Base-by-base conservation (phyloP, 1,140 invertebrate species). In the Cydia fagiglandana region DNA sequence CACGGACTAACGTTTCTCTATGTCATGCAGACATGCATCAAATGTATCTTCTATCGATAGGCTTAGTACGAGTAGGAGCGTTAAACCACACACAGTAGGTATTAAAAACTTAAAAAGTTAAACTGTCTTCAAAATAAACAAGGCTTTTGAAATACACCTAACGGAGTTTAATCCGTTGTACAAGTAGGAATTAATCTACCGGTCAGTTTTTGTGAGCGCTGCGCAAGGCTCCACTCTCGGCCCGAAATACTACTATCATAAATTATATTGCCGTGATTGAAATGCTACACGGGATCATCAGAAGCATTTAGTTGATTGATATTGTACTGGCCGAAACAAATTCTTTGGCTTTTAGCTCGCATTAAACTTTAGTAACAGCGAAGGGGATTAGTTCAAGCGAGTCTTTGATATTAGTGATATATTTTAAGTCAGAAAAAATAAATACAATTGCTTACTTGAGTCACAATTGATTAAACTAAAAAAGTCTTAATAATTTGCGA, bases 301-400 rank as follows among this genome's bases (percentile, higher is more conserved):
- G 50, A 24, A 61, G 56, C 20, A 61, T 61, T 61, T 61, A 61
- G 7, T 24, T 61, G 56, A 61, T 61, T 56, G n/a, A 61, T 61
- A 61, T 61, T 10, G 20, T 61, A 61, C 2, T 61, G 56, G 12
- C 20, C 56, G 56, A 61, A 61, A 12, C 56, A 2, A 61, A 61
- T 61, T 61, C 56, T 24, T 20, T 61, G 12, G 56, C 20, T 5
- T n/a, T 61, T 61, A 24, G 5, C 53, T 56, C n/a, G n/a, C 53
- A 56, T 56, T 17, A 17, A 9, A 56, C 15, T 56, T 47, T 47
- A 3, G 13, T 47, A 47, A 47, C 15, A 47, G 34, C 5, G 34
- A 6, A 34, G 34, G 45, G 45, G 45, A 47, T 41, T 41, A 0
- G 38, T 41, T 41, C 38, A 34, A 5, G 34, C 6, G 6, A 41